Conservation (phyloP, 2,888 invertebrate species). For the Phaonia tiefii region DNA sequence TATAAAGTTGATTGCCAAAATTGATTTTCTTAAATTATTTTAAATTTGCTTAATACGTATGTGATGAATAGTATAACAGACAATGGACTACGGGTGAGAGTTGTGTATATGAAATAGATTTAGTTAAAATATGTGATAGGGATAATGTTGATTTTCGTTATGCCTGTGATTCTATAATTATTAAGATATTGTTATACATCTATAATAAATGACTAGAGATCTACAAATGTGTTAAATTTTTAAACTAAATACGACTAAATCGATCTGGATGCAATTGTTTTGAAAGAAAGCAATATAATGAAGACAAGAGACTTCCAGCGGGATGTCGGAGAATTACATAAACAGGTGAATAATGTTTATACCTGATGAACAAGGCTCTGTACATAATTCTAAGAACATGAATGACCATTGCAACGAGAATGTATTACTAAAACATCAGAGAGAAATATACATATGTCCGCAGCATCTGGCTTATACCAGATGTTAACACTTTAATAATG, state of each 20-base stretch:
- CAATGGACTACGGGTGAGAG: constrained; percentile 16
- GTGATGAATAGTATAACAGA: constrained; percentile 5
- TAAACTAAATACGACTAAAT: background rate
- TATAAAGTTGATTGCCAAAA: constrained; percentile 22
- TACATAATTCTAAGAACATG: too few species aligned
- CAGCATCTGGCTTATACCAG: too few species aligned
- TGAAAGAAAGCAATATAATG: too few species aligned
- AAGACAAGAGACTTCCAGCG: too few species aligned
- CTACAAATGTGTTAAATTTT: background rate
- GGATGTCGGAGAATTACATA: too few species aligned
- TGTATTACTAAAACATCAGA: too few species aligned
- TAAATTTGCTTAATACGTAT: constrained; percentile 8
- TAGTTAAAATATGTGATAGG: constrained; percentile 68
- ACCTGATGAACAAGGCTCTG: too few species aligned
- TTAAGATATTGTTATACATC: constrained; percentile 11
- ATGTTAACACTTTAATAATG: too few species aligned
- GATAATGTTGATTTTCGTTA: constrained; percentile 63
- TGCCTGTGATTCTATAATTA: background rate
- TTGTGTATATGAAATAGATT: constrained; percentile 9
- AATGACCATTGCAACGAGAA: too few species aligned
- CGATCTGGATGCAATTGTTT: background rate
- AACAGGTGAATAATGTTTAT: too few species aligned
- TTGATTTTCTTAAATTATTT: constrained; percentile 10
- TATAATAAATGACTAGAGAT: constrained; percentile 42
- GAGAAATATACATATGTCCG: too few species aligned